Conservation (phyloP, 2,888 invertebrate genomes). For the Venusia cambrica region DNA sequence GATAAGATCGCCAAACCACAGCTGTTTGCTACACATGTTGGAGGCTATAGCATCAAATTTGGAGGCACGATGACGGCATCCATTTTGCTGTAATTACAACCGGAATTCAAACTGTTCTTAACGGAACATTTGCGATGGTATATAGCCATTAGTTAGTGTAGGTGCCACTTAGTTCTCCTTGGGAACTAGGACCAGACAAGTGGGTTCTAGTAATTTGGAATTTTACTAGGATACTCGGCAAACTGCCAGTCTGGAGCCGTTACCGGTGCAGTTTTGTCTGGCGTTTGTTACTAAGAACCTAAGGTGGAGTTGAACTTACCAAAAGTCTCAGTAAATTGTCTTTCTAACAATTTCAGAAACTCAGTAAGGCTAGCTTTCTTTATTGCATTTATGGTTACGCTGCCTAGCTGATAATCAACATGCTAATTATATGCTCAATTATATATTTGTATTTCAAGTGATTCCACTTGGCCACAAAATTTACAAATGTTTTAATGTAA, state of each 20-base stretch:
- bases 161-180: constrained; percentile 23
- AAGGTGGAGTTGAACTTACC: no score
- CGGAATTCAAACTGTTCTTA: constrained; percentile 22
- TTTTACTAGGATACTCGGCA: constrained; percentile 18
- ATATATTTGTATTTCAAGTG: no score
- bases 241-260: constrained; percentile 14
- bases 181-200: constrained; percentile 10
- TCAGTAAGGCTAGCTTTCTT: constrained; percentile 2
- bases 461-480: no score
- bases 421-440: no score
- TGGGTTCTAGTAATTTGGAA: constrained; percentile 16
- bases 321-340: no score
- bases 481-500: no score
- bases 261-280: constrained; percentile 15
- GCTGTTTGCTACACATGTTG: constrained; percentile 17
- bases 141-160: constrained; percentile 24
- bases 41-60: constrained; percentile 17
- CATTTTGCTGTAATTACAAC: constrained; percentile 20
- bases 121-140: constrained; percentile 23
- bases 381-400: no score
- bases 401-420: no score
- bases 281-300: constrained; percentile 12
- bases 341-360: not conserved
- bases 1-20: no score
- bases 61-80: constrained; percentile 19